These are phyloP conservation scores for Rachycentron canadum DNA, from an alignment of 2,797 vertebrate species.

Conservation along the genomic window DNA sequence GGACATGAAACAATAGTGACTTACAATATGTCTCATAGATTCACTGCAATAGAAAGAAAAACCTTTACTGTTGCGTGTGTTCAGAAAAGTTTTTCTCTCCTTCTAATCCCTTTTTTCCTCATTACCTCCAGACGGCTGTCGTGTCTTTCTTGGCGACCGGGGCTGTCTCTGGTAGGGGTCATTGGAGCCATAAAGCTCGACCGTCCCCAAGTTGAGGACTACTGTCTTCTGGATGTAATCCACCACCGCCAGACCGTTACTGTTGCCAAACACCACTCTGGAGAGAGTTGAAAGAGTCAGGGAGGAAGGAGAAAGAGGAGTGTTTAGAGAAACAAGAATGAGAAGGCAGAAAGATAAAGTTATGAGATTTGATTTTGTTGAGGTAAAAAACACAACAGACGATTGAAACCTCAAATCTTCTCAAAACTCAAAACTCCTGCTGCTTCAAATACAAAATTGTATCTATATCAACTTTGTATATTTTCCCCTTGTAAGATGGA, in stretches of 20 bases:
- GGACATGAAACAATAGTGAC: background rate
- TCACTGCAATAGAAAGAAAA: background rate
- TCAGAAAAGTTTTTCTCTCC: slow-evolving; percentile 7
- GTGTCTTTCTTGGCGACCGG: slow-evolving; percentile 95
- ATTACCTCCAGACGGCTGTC: slow-evolving; percentile 97
- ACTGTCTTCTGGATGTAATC: slow-evolving; percentile 98
- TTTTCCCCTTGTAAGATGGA: background rate
- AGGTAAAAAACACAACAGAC: background rate
- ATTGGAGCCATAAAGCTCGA: slow-evolving; percentile 95
- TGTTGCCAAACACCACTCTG: slow-evolving; percentile 99
- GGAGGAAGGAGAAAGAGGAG: background rate
- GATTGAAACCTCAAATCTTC: background rate
- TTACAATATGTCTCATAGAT: background rate
- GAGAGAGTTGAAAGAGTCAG: slow-evolving; percentile 26
- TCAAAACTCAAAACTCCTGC: too few relatives aligned
- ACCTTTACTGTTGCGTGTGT: background rate
- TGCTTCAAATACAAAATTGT: slow-evolving; percentile 11
- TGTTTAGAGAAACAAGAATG: slow-evolving; percentile 11
- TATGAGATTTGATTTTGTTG: slow-evolving; percentile 19
- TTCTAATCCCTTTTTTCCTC: slow-evolving; percentile 8
- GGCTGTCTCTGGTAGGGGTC: slow-evolving; percentile 98
- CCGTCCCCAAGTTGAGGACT: slow-evolving; percentile 93
- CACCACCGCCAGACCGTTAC: slow-evolving; percentile 95
- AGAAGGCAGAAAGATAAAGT: background rate
- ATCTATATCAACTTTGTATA: background rate